A percentile compares a stretch with the other conserved stretches of the same genome.
These are phyloP conservation scores for Drosophila meridionalis DNA, from an alignment of 2,888 invertebrate genomes.

Conservation along the genomic window DNA sequence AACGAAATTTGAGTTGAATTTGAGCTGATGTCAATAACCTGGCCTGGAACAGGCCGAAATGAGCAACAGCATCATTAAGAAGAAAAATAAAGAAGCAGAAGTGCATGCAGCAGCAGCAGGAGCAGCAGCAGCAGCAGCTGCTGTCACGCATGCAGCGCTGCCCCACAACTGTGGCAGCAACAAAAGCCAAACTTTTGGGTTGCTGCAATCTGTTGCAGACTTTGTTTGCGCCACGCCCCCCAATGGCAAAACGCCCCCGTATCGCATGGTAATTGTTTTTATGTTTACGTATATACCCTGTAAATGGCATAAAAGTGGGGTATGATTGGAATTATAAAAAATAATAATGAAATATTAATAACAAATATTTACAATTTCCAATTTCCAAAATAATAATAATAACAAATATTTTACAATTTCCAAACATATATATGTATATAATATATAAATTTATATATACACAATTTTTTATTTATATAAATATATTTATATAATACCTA, in stretches of 20 bases:
- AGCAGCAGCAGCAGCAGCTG: constrained; percentile 30
- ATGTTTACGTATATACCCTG: constrained; percentile 31
- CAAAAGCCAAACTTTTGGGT: constrained; percentile 56
- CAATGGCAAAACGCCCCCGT: constrained; percentile 19
- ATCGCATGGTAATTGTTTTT: constrained; percentile 38
- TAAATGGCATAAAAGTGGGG: not conserved
- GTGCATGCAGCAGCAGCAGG: constrained; percentile 13
- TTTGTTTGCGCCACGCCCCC: constrained; percentile 35
- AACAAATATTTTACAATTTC: too few species aligned
- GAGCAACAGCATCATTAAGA: constrained; percentile 32
- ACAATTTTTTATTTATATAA: not conserved
- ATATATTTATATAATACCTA: not conserved
- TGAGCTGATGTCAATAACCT: constrained; percentile 60
- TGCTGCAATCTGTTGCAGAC: constrained; percentile 71
- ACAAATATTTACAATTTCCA: too few species aligned
- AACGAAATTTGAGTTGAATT: constrained; percentile 33
- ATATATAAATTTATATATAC: not conserved
- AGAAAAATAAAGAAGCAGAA: constrained; percentile 6
- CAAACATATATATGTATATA: not conserved
- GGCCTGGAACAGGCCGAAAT: not conserved
- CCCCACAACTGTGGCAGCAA: constrained; percentile 16
- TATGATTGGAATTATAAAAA: not conserved
- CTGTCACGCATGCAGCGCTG: constrained; percentile 55
- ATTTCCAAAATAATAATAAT: too few species aligned
- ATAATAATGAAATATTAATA: too few species aligned